phyloP scores from a whole-genome alignment of 2,888 invertebrate species.

The Folsomia manolachei region DNA sequence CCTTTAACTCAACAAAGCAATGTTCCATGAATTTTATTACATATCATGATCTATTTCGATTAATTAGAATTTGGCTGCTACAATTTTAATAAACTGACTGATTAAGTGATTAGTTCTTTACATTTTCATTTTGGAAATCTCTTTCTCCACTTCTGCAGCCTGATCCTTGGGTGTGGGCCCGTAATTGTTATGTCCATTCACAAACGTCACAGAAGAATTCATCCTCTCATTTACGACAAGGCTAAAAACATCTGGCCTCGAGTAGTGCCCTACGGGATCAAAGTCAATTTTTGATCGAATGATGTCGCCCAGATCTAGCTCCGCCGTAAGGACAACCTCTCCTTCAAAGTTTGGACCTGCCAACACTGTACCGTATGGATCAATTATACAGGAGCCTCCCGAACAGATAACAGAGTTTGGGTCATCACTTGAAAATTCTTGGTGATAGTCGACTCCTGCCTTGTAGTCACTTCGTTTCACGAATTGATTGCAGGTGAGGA shows the following conservation, averaged over 20 bases:
- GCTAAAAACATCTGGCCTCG: constrained; percentile 35
- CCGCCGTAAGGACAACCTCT: constrained; percentile 35
- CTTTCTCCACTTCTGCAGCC: too few species aligned
- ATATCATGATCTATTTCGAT: too few species aligned
- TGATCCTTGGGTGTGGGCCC: too few species aligned
- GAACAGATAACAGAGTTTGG: constrained; percentile 27
- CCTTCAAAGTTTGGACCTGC: constrained; percentile 38
- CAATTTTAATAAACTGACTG: too few species aligned
- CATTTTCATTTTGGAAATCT: too few species aligned
- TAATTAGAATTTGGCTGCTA: too few species aligned
- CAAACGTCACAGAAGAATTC: constrained; percentile 8
- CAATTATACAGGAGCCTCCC: constrained; percentile 38
- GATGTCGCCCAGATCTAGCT: constrained; percentile 38
- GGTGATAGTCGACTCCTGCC: constrained; percentile 19
- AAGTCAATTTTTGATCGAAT: constrained; percentile 38
- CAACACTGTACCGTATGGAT: constrained; percentile 34
- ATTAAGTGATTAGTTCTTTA: too few species aligned
- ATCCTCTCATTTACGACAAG: constrained; percentile 31
- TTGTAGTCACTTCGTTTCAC: constrained; percentile 33
- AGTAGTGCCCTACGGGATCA: constrained; percentile 39
- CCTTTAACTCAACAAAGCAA: too few species aligned
- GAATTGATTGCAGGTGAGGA: constrained; percentile 40
- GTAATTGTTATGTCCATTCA: too few species aligned
- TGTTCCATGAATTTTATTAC: too few species aligned
- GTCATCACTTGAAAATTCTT: constrained; percentile 23